Evolutionary conservation across 2,888 invertebrate genomes (phyloP), one percentile per base, ranked within the genome.

Genomic region (Chrysolina haemoptera): DNA sequence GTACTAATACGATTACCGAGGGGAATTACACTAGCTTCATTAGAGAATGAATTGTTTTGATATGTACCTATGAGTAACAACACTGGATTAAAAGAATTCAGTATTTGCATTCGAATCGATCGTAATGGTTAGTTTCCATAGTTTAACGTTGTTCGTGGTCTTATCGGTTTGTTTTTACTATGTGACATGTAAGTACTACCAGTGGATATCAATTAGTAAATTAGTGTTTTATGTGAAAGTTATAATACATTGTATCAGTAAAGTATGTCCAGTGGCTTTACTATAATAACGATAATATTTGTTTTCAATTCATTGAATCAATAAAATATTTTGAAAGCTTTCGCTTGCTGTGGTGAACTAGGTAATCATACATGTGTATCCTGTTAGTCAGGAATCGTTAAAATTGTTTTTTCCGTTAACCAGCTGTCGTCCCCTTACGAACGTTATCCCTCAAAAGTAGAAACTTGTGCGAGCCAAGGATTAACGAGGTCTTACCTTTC

Each of bases 21-120:
- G 59, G 59, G 59, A 59, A 59, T 35, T 9, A 50, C 59, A 59
- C 8, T 27, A 22, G 14, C n/a, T 59, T n/a, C 35, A 53, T 20
- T 5, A 12, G 53, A 1, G 9, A 59, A 35, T 59, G 59, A 35
- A 59, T 10, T 59, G 27, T 59, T n/a, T 35, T 3, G 14, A 59
- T 59, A 59, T n/a, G 22, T 22, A 59, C 59, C 27, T 59, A 35
- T 6, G 14, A 12, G 27, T 22, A 55, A 35, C 35, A 3, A 35
- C 43, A 20, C 1, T 53, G 27, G 8, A 59, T 27, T 27, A 35
- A 59, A 59, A 59, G 14, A 27, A 27, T 35, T 35, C 59, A 27
- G 50, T 50, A 35, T 59, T 59, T 16, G 14, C 14, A 27, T 35
- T 22, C 14, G 27, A 27, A 35, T n/a, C 16, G 6, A 59, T 59